Evolutionary conservation across 2,888 invertebrate genomes (phyloP), one percentile per base, ranked within the genome.

Genomic region (Gymnosoma rotundatum): DNA sequence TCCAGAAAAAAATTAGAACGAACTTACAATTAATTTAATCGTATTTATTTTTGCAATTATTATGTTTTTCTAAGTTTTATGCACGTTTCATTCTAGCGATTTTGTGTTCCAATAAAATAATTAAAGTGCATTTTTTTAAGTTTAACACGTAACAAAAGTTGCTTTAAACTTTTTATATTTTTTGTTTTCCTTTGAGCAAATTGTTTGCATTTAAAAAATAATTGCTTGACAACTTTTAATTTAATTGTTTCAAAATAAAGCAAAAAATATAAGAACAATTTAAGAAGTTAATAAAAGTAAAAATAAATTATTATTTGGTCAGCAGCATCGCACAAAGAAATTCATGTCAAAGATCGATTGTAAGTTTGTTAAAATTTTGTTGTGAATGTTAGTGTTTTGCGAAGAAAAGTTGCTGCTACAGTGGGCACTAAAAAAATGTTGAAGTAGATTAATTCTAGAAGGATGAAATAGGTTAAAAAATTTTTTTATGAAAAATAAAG

Each of bases 131-230:
- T 45, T 69, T 54, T 14, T 66, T 36, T 36, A n/a, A 18, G n/a
- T 66, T 50, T 6, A 12, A 50, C 10, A 54, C 63, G 61, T 70
- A 70, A 54, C 61, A 70, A 63, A 45, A 70, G 48, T 66, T 69
- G 66, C n/a, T 38, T 58, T 20, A 10, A 50, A 64, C 20, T 56
- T 75, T 58, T 48, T 36, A 9, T 21, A 14, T n/a, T 20, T 36
- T 9, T 8, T n/a, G n/a, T n/a, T 18, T 21, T 10, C 48, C 25
- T 45, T 18, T 20, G 58, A 52, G 56, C 38, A 66, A 64, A 54
- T 75, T 70, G 45, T 70, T 50, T 7, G 6, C 3, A n/a, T 16
- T 14, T 50, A 50, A 50, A 50, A 25, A 25, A 4, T 4, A 25
- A 25, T 25, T 25, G 4, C 25, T 25, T 25, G 25, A 25, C 25